Evolutionary conservation across 2,888 invertebrate genomes (phyloP).

Genomic region (Chironomus riparius): DNA sequence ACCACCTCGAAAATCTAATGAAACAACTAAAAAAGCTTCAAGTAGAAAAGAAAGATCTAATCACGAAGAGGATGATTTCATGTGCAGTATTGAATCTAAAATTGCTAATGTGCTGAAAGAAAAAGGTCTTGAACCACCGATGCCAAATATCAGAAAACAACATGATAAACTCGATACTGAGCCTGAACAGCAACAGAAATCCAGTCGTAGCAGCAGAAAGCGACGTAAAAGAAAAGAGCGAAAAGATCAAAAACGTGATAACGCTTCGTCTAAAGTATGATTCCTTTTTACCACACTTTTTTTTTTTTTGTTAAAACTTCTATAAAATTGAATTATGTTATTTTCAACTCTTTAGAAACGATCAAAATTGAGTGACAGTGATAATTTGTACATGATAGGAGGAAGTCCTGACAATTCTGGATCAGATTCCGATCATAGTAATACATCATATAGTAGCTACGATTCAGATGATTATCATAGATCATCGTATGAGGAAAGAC

Average conservation of each 20-base stretch:
- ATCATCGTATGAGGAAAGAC: conserved; percentile 40
- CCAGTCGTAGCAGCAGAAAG: neutral
- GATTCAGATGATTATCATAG: conserved; percentile 41
- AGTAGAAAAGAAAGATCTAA: neutral
- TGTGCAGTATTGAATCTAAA: conserved; percentile 67
- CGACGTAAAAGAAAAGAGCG: conserved; percentile 22
- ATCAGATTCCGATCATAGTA: neutral
- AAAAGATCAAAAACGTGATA: conserved; percentile 31
- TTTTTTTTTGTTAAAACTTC: neutral
- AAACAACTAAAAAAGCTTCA: conserved; percentile 27
- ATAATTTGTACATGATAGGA: conserved; percentile 21
- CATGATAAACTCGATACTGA: too few species aligned
- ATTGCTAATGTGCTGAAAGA: conserved; percentile 66
- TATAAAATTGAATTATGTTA: neutral
- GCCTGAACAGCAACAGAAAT: neutral
- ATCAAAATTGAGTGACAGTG: conserved; percentile 13
- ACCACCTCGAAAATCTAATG: conserved; percentile 23
- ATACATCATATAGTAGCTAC: conserved; percentile 47
- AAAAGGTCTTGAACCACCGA: conserved; percentile 45
- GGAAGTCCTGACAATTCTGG: conserved; percentile 30
- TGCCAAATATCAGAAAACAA: conserved; percentile 17
- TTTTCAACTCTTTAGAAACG: conserved; percentile 11
- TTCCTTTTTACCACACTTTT: conserved; percentile 28
- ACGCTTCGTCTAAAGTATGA: conserved; percentile 35
- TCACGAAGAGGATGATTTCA: conserved; percentile 58